phyloP scores from a whole-genome alignment of 1,140 invertebrate species.

The Halotydeus destructor region DNA sequence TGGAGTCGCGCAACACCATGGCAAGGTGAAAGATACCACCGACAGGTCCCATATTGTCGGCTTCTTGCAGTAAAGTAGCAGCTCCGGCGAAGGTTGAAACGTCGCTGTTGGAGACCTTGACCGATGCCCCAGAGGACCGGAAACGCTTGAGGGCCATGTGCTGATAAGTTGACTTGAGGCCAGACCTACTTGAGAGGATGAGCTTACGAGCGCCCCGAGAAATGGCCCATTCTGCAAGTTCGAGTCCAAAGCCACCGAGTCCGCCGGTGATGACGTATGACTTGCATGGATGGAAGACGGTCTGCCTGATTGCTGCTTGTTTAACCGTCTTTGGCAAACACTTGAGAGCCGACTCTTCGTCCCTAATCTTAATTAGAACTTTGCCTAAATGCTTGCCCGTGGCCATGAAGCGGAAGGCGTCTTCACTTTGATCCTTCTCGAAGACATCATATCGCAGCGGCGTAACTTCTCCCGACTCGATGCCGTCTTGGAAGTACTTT shows the following conservation, averaged over 20 bases:
- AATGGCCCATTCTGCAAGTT: conserved; percentile 32
- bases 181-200: conserved; percentile 31
- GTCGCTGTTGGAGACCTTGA: conserved; percentile 47
- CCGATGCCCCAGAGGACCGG: neutral
- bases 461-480: conserved; percentile 56
- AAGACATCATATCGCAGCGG: conserved; percentile 64
- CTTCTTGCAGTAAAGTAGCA: conserved; percentile 22
- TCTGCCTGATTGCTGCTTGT: conserved; percentile 23
- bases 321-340: neutral
- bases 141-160: conserved; percentile 16
- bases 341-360: conserved; percentile 10
- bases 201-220: conserved; percentile 29
- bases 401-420: conserved; percentile 85
- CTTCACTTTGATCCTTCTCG: conserved; percentile 60
- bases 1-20: conserved; percentile 50
- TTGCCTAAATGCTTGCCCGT: conserved; percentile 91
- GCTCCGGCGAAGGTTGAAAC: conserved; percentile 40
- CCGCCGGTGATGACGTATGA: conserved; percentile 32
- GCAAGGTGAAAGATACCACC: conserved; percentile 69
- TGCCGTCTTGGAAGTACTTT: conserved; percentile 50
- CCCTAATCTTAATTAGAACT: conserved; percentile 32
- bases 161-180: conserved; percentile 32
- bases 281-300: conserved; percentile 22
- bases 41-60: conserved; percentile 38
- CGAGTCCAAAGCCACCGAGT: conserved; percentile 34